Conservation (phyloP, 2,797 vertebrate genomes). For the Chloroceryle inda region DNA sequence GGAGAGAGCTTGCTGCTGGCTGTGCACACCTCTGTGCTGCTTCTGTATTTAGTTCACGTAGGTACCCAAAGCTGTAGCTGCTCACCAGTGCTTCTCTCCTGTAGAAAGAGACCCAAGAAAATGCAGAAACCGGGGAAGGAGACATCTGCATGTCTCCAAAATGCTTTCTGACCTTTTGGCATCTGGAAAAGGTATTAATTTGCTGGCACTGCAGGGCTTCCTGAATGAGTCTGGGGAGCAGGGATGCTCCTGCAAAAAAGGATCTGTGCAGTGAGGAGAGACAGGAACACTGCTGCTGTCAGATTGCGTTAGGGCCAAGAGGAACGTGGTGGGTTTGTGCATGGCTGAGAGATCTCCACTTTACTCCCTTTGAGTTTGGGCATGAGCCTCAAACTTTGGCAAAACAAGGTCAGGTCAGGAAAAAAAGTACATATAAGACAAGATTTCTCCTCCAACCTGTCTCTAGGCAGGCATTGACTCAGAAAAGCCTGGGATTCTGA, state of each 20-base stretch:
- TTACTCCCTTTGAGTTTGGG: not conserved
- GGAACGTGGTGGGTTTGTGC: not conserved
- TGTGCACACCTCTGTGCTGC: accelerated
- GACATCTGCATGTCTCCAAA: not conserved
- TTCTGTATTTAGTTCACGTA: not conserved
- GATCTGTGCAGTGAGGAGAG: not conserved
- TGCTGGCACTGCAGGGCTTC: not conserved
- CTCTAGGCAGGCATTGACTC: not conserved
- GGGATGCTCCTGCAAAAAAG: not conserved
- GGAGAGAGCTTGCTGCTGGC: accelerated
- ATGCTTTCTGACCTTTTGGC: not conserved
- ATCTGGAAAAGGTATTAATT: not conserved
- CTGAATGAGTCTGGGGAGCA: not conserved
- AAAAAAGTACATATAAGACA: not conserved
- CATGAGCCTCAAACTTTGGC: not conserved
- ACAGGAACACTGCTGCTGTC: not conserved
- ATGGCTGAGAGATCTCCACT: not conserved
- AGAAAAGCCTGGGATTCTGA: not conserved
- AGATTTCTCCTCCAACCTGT: not conserved
- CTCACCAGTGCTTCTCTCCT: not conserved
- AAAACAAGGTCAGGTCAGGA: not conserved
- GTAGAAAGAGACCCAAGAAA: not conserved
- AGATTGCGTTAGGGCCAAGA: not conserved
- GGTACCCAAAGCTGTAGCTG: not conserved
- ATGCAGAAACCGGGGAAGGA: not conserved